A percentile compares a stretch with the other conserved stretches of the same genome.
Evolutionary conservation across 1,140 invertebrate species (phyloP).

Genomic region (Aphidius ervi): DNA sequence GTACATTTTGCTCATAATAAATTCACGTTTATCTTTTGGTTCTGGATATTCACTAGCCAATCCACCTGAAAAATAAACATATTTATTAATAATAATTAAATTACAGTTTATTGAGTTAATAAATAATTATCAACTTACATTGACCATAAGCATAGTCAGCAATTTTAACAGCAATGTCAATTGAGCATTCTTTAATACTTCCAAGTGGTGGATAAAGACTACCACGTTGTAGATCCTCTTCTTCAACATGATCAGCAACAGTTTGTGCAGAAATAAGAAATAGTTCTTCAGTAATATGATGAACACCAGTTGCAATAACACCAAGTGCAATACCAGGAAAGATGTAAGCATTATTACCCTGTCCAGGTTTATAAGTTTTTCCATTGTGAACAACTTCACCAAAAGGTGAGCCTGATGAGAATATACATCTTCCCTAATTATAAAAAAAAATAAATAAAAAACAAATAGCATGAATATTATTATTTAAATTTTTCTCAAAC

Average conservation of each 20-base stretch:
- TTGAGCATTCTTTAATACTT: constrained; percentile 68
- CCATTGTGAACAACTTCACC: constrained; percentile 72
- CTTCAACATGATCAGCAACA: constrained; percentile 64
- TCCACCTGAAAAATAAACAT: constrained; percentile 48
- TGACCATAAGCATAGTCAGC: constrained; percentile 67
- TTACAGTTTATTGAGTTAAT: neutral
- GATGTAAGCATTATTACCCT: constrained; percentile 96
- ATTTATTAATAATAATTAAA: no score
- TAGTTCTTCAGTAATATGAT: constrained; percentile 84
- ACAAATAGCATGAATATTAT: neutral
- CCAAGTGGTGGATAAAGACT: constrained; percentile 75
- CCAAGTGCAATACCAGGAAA: constrained; percentile 92
- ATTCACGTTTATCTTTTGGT: constrained; percentile 69
- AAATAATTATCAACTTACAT: constrained; percentile 42
- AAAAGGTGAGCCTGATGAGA: constrained; percentile 91
- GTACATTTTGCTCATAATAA: constrained; percentile 72
- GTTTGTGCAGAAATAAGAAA: constrained; percentile 87
- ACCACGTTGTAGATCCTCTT: constrained; percentile 66
- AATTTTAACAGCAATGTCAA: constrained; percentile 67
- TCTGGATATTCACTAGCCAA: constrained; percentile 81
- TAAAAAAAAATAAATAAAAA: constrained; percentile 6
- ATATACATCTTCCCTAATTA: constrained; percentile 77
- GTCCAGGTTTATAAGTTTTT: constrained; percentile 81
- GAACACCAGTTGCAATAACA: constrained; percentile 79
- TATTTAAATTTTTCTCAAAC: neutral